Conservation (phyloP, 1,140 invertebrate genomes). For the Saccostrea echinata region DNA sequence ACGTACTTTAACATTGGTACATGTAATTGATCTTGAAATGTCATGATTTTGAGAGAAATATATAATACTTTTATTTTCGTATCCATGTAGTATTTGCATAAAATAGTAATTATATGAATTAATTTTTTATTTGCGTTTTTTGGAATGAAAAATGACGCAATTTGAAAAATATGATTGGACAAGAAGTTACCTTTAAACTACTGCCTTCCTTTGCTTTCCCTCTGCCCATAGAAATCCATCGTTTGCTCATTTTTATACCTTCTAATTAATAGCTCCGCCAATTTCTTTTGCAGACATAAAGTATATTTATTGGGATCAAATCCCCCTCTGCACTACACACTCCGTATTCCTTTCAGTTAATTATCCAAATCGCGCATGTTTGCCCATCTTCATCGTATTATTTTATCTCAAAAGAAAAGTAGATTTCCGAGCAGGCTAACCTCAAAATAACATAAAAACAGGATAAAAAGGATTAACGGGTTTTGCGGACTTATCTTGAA, state of each 20-base stretch:
- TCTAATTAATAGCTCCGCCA: constrained; percentile 9
- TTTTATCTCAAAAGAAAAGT: constrained; percentile 3
- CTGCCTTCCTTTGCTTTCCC: constrained; percentile 37
- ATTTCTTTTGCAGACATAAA: neutral
- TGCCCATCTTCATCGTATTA: neutral
- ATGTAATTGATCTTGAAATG: no score
- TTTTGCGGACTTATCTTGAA: constrained; percentile 22
- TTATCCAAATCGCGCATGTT: neutral
- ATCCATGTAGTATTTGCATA: no score
- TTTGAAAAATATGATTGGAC: neutral
- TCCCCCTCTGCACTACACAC: neutral
- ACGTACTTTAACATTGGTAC: no score
- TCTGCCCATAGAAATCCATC: constrained; percentile 46
- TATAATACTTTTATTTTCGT: no score
- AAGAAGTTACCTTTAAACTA: constrained; percentile 44
- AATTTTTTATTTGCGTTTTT: no score
- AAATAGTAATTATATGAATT: no score
- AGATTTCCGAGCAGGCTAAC: neutral
- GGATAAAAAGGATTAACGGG: neutral
- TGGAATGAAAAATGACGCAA: no score
- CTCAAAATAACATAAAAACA: constrained; percentile 2
- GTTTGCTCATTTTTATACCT: constrained; percentile 37
- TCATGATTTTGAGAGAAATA: no score
- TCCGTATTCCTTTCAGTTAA: constrained; percentile 5
- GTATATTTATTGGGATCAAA: neutral